Percentiles rank a stretch among this genome's conserved stretches.
These are phyloP conservation scores for Paguma larvata DNA, from an alignment of 2,797 vertebrate genomes.

Conservation along the genomic window DNA sequence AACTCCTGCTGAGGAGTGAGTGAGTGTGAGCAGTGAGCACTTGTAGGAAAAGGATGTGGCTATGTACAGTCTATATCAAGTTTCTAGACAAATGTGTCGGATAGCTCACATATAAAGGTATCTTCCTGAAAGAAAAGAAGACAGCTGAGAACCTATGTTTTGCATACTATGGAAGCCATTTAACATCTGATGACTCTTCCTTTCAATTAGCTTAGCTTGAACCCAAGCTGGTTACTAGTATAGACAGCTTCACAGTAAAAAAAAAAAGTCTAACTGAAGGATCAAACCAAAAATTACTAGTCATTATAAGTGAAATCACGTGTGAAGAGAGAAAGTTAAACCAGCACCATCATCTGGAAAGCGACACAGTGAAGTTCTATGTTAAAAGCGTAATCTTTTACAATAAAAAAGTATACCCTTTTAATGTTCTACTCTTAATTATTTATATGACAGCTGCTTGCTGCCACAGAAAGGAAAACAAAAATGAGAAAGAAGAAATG, in stretches of 20 bases:
- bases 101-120: neutral
- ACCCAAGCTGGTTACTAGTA: neutral
- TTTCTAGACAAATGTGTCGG: neutral
- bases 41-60: neutral
- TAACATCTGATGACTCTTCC: neutral
- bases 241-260: neutral
- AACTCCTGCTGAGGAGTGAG: neutral
- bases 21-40: neutral
- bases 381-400: neutral
- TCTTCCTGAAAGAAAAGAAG: neutral
- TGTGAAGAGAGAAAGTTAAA: neutral
- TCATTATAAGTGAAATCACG: neutral
- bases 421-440: neutral
- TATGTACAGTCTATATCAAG: neutral
- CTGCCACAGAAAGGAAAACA: neutral
- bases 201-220: neutral
- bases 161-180: neutral
- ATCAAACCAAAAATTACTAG: neutral
- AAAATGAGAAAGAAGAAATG: constrained; percentile 6
- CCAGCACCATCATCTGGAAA: neutral
- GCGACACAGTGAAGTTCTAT: neutral
- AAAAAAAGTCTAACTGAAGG: neutral
- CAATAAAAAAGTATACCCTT: neutral
- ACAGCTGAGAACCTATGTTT: neutral
- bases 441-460: neutral